These are phyloP conservation scores for Lepisosteus oculatus DNA, from an alignment of 2,113 vertebrate species.

Conservation along the genomic window DNA sequence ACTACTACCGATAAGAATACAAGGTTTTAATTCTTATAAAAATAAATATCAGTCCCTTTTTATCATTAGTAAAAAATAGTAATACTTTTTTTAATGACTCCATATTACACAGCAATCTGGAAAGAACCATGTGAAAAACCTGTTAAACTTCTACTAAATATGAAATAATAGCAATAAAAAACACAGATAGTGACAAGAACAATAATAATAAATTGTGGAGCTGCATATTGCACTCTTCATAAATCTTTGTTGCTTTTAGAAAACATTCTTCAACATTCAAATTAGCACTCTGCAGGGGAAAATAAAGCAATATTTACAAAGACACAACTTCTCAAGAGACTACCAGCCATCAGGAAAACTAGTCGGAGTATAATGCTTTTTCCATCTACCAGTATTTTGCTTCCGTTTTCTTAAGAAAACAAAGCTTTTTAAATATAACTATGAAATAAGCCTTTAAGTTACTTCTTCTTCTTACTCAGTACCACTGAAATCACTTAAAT, in stretches of 20 bases:
- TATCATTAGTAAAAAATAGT: too few species aligned
- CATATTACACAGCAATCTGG: too few species aligned
- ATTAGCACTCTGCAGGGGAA: constrained; percentile 13
- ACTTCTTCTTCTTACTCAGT: constrained; percentile 21
- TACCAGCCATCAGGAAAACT: constrained; percentile 9
- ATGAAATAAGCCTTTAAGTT: constrained; percentile 14
- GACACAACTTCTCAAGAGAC: constrained; percentile 6
- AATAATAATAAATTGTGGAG: neutral
- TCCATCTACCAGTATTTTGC: constrained; percentile 17
- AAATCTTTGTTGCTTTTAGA: neutral
- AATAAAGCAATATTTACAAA: constrained; percentile 23
- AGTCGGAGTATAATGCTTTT: constrained; percentile 21
- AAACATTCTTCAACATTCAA: constrained; percentile 8
- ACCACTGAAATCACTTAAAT: neutral
- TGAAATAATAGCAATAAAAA: neutral
- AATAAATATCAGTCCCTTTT: too few species aligned
- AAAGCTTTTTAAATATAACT: constrained; percentile 23
- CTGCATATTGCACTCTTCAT: neutral
- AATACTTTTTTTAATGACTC: too few species aligned
- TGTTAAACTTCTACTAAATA: too few species aligned
- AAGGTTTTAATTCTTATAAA: too few species aligned
- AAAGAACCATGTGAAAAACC: too few species aligned
- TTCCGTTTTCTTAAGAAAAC: constrained; percentile 25
- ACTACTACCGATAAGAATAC: too few species aligned
- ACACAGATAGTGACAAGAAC: neutral